Conservation (phyloP, 2,888 invertebrate species). For the Platycheirus albimanus region DNA sequence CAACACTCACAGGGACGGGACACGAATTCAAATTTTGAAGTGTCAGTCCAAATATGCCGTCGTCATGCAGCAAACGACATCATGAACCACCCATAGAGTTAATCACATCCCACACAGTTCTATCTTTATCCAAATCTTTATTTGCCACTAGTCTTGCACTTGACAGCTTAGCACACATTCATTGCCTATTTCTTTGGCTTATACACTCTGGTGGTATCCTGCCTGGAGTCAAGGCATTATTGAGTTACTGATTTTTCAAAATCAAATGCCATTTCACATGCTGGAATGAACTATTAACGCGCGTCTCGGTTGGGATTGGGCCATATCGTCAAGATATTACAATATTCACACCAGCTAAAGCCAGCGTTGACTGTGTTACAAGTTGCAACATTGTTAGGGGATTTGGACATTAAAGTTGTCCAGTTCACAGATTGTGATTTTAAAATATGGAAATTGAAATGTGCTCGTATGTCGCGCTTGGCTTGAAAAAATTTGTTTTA, state of each 20-base stretch:
- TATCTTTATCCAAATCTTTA: conserved; percentile 6
- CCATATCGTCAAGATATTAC: conserved; percentile 28
- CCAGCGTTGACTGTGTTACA: no score
- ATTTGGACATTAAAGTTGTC: conserved; percentile 36
- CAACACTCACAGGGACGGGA: not conserved
- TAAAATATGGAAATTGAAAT: conserved; percentile 60
- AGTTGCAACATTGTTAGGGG: conserved; percentile 21
- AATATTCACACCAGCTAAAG: conserved; percentile 7
- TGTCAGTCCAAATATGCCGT: conserved; percentile 18
- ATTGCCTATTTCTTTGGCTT: conserved; percentile 7
- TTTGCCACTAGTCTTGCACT: conserved; percentile 36
- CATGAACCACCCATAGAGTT: conserved; percentile 20
- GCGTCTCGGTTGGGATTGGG: conserved; percentile 12
- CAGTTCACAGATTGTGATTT: conserved; percentile 32
- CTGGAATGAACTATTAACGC: not conserved
- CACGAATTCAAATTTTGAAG: conserved; percentile 1
- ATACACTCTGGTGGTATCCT: conserved; percentile 19
- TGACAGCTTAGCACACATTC: conserved; percentile 38
- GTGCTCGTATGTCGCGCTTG: no score
- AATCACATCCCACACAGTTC: conserved; percentile 43
- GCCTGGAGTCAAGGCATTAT: not conserved
- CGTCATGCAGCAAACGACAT: not conserved
- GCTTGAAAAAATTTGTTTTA: conserved; percentile 29
- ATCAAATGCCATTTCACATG: not conserved
- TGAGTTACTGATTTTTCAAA: conserved; percentile 15